phyloP scores from a whole-genome alignment of 2,888 invertebrate species.

The Himalopsyche kuldschensis region DNA sequence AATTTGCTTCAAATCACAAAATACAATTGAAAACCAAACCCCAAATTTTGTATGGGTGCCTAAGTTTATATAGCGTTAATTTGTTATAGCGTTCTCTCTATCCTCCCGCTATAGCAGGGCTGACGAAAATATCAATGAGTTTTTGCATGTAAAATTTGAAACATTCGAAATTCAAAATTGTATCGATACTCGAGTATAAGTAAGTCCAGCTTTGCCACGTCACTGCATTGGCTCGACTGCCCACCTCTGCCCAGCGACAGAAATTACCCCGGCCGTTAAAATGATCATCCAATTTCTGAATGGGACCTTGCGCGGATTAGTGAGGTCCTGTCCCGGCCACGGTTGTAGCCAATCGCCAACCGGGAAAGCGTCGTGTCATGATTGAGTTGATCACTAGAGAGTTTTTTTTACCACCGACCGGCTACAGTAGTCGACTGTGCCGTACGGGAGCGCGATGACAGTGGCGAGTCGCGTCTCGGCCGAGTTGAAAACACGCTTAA shows the following conservation, averaged over 20 bases:
- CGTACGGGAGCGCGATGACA: neutral
- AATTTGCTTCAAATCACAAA: too few relatives aligned
- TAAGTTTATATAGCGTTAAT: too few relatives aligned
- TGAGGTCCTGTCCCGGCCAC: constrained; percentile 1
- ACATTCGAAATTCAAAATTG: too few relatives aligned
- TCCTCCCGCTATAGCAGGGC: too few relatives aligned
- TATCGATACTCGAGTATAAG: too few relatives aligned
- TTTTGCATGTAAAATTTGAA: too few relatives aligned
- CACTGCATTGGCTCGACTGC: constrained; percentile 6
- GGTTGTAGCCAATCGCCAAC: neutral
- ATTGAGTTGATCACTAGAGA: neutral
- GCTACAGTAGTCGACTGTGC: neutral
- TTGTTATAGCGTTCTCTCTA: too few relatives aligned
- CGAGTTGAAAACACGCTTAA: neutral
- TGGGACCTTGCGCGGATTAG: constrained; percentile 22
- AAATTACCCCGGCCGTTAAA: constrained; percentile 11
- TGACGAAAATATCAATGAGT: too few relatives aligned
- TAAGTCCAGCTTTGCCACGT: neutral
- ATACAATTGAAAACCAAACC: too few relatives aligned
- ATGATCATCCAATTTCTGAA: constrained; percentile 24
- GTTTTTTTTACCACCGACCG: neutral
- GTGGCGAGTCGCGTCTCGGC: neutral
- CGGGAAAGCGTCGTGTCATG: neutral
- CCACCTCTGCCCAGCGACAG: constrained; percentile 14
- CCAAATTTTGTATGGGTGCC: too few relatives aligned